Base-by-base conservation (phyloP, 2,113 vertebrate genomes). In the Perca fluviatilis region DNA sequence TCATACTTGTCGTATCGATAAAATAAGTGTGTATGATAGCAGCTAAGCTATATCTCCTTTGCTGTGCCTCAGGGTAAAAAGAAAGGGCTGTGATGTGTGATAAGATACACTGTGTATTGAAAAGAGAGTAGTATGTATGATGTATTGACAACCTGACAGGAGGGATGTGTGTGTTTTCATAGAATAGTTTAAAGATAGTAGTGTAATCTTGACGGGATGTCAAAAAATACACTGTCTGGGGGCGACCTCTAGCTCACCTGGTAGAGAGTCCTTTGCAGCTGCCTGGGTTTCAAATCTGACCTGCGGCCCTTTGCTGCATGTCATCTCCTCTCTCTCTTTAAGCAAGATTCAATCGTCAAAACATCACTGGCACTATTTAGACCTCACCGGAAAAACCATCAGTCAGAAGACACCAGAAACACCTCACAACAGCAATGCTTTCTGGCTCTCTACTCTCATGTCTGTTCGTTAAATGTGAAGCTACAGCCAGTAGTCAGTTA, bases 51-150 rank as follows among this genome's bases (percentile, higher is more conserved):
- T 36, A 50, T 82, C 51, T 63, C 21, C 25, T 65, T 56, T 46
- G 82, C 70, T 75, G 50, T 12, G 85, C 72, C 79, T 90, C 67
- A 25, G 80, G 84, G 73, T 85, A 76, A 70, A 30, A 50, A 19
- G 57, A 69, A 63, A 49, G n/a, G 56, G 36, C 65, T 73, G 66
- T 65, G 74, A 85, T 70, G 53, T 77, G 67, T 46, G 76, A 77
- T 78, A 79, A 85, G 61, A 83, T 57, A 63, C 67, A 62, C 25
- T 23, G 21, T 79, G 66, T 82, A 74, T 47, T 72, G 54, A 23
- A 79, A 46, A 62, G 75, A 43, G 10, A 72, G 33, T 33, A 33
- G 33, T 33, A 33, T 47, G 54, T 64, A 14, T 74, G 14, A 86
- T 69, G 63, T n/a, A 68, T 54, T 77, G 80, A 86, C 58, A 77